Conservation (phyloP, 2,888 invertebrate species). For the Agonum fuliginosum region DNA sequence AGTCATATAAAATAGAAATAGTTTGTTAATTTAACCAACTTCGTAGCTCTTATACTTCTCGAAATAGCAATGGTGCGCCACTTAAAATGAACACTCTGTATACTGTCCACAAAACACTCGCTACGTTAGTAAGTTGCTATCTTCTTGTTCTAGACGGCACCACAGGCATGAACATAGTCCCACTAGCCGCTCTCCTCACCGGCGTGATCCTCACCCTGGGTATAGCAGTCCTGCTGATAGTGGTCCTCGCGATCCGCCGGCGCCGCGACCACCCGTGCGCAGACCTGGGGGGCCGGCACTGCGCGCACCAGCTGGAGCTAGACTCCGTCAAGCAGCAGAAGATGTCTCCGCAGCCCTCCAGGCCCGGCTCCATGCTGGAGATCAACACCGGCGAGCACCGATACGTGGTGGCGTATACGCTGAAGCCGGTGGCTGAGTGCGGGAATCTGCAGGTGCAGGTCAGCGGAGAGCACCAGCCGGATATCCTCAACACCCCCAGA, state of each 20-base stretch:
- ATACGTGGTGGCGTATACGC: constrained; percentile 90
- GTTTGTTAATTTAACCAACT: too few species aligned
- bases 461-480: constrained; percentile 70
- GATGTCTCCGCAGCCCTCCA: constrained; percentile 71
- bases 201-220: constrained; percentile 81
- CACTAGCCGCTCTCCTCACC: constrained; percentile 81
- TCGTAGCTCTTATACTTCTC: too few species aligned
- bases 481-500: constrained; percentile 88
- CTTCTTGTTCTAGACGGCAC: constrained; percentile 81
- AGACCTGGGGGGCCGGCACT: constrained; percentile 69
- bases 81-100: too few species aligned
- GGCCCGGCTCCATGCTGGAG: constrained; percentile 78
- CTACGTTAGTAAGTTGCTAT: too few species aligned
- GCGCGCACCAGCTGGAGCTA: constrained; percentile 69
- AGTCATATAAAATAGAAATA: too few species aligned
- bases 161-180: constrained; percentile 81
- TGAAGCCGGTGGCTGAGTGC: constrained; percentile 79
- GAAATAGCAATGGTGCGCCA: too few species aligned
- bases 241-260: constrained; percentile 79
- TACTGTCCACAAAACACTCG: too few species aligned
- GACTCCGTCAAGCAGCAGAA: constrained; percentile 75
- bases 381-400: constrained; percentile 89
- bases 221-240: constrained; percentile 78
- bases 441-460: constrained; percentile 64
- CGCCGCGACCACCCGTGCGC: constrained; percentile 72